A percentile compares a stretch with the other conserved stretches of the same genome.
Conservation (phyloP, 2,797 vertebrate genomes). For the Rhincodon typus region DNA sequence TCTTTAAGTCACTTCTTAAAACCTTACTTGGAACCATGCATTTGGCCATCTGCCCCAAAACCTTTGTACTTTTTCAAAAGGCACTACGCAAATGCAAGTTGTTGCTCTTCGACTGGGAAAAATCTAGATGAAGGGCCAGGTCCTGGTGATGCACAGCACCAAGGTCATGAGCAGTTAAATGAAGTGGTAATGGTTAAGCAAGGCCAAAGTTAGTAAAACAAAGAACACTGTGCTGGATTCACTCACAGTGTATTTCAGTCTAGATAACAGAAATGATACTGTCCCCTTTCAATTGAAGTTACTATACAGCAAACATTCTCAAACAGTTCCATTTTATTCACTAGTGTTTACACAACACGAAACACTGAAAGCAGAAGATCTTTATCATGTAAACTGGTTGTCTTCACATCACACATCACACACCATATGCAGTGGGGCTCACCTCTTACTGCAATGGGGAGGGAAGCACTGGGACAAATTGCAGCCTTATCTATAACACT, state of each 20-base stretch:
- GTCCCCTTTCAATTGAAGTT: neutral
- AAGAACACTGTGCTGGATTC: neutral
- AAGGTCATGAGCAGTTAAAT: too few species aligned
- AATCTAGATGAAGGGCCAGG: neutral
- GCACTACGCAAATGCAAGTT: neutral
- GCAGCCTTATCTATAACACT: too few species aligned
- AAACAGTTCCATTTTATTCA: neutral
- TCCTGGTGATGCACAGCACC: neutral
- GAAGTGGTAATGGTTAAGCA: neutral
- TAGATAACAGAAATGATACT: neutral
- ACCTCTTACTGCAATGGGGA: neutral
- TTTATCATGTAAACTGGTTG: neutral
- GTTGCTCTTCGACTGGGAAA: neutral
- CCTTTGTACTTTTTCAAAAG: neutral
- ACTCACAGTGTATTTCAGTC: neutral
- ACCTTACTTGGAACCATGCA: neutral
- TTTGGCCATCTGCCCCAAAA: neutral
- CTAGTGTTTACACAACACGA: constrained; percentile 5
- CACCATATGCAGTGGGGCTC: neutral
- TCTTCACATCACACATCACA: neutral
- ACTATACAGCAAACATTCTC: neutral
- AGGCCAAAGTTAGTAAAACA: neutral
- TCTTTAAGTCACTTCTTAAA: neutral
- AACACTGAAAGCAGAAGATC: neutral
- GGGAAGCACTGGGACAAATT: neutral